phyloP scores from a whole-genome alignment of 2,888 invertebrate genomes.

The Lumbricus terrestris region DNA sequence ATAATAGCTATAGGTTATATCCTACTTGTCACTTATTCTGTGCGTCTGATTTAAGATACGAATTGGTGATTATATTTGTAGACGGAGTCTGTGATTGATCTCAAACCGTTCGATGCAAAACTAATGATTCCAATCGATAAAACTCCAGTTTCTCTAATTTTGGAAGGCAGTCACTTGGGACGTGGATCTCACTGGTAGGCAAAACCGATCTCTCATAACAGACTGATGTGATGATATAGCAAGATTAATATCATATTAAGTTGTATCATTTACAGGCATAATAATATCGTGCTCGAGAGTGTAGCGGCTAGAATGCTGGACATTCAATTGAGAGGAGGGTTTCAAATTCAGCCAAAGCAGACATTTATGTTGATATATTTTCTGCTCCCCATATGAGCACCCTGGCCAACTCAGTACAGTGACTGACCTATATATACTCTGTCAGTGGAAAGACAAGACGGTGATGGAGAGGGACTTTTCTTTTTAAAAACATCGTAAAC shows the following conservation, averaged over 20 bases:
- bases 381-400: no score
- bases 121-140: slow-evolving; percentile 68
- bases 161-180: slow-evolving; percentile 84
- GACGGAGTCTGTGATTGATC: slow-evolving; percentile 53
- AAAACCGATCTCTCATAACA: background rate
- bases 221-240: background rate
- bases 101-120: slow-evolving; percentile 74
- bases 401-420: no score
- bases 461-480: no score
- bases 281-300: background rate
- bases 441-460: no score
- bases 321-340: no score
- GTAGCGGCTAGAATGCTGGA: no score
- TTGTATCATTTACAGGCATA: background rate
- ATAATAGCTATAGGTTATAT: background rate
- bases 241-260: background rate
- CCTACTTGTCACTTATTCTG: background rate
- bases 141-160: slow-evolving; percentile 75
- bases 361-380: no score
- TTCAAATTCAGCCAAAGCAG: no score
- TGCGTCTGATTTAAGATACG: background rate
- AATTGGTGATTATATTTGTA: background rate
- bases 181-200: slow-evolving; percentile 75
- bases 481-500: no score
- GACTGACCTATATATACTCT: no score